Evolutionary conservation across 2,888 invertebrate species (phyloP), one percentile per base, ranked within the genome.

Genomic region (Plemyria rubiginata): DNA sequence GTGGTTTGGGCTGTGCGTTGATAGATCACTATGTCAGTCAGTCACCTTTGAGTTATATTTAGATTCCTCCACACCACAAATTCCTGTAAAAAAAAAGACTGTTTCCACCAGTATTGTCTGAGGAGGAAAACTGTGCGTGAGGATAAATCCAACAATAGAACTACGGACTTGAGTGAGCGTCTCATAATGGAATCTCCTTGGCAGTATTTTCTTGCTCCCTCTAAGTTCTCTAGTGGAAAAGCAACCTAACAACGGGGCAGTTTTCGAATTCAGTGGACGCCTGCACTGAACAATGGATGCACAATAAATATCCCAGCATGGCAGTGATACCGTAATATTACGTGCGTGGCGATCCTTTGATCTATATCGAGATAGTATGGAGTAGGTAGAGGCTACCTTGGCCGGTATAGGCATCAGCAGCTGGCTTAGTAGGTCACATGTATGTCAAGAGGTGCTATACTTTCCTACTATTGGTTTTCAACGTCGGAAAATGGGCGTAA

Each of bases 321-420:
- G 62, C 36, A 12, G 32, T 13, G 62, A 60, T 67, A 64, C 66
- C 71, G 71, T 68, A 71, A 70, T 52, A 16, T 45, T 72, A 73
- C 74, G 74, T 76, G 74, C 72, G 72, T 71, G 74, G 53, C 60
- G 13, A 54, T 38, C 40, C 50, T 51, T 45, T 51, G 38, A 50
- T 58, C 38, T 49, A 55, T 55, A 55, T 48, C 48, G 55, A 55
- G 38, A 52, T 12, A 13, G 48, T 29, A 29, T 15, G 40, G 43
- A 32, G 49, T 49, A 49, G 52, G 38, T n/a, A 11, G 15, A 3
- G 8, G 29, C 29, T 32, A 45, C 54, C 54, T 54, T 54, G 54
- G 32, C 45, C 36, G 12, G 45, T 36, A 46, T 36, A 16, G 45
- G 15, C 32, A 13, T 29, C 15, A 45, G 32, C 12, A 32, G 54